phyloP scores from a whole-genome alignment of 2,797 vertebrate species.

The Borostomias antarcticus region DNA sequence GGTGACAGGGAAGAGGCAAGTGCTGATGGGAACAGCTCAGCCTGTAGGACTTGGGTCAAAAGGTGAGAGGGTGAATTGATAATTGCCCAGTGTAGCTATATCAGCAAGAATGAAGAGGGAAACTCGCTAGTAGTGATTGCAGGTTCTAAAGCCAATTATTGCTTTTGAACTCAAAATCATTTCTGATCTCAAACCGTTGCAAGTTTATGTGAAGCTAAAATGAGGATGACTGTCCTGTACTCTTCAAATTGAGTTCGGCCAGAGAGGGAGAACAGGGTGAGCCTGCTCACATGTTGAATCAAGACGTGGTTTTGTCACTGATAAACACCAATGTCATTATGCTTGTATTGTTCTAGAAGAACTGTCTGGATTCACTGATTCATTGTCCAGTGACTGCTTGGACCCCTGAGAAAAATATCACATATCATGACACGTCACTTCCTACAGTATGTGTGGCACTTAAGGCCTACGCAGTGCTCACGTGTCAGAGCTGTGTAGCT shows the following conservation, averaged over 20 bases:
- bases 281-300: constrained; percentile 3
- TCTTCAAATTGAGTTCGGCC: too few species aligned
- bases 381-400: background rate
- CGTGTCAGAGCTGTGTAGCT: background rate
- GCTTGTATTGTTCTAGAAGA: constrained; percentile 4
- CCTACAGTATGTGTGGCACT: background rate
- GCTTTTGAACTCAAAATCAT: too few species aligned
- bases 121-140: too few species aligned
- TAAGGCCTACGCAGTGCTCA: background rate
- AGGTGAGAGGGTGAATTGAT: background rate
- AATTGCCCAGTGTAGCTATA: background rate
- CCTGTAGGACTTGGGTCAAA: too few species aligned
- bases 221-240: too few species aligned
- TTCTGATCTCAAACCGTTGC: too few species aligned
- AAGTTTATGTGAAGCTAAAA: too few species aligned
- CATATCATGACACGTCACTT: background rate
- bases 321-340: constrained; percentile 8
- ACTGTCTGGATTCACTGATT: constrained; percentile 2
- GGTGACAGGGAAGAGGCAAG: background rate
- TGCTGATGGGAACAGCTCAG: background rate
- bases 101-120: background rate
- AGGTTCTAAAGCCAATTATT: too few species aligned
- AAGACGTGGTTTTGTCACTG: background rate
- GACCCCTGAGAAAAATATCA: background rate
- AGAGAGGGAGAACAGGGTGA: background rate